Base-by-base conservation (phyloP, 2,113 vertebrate genomes). In the Scomber japonicus region DNA sequence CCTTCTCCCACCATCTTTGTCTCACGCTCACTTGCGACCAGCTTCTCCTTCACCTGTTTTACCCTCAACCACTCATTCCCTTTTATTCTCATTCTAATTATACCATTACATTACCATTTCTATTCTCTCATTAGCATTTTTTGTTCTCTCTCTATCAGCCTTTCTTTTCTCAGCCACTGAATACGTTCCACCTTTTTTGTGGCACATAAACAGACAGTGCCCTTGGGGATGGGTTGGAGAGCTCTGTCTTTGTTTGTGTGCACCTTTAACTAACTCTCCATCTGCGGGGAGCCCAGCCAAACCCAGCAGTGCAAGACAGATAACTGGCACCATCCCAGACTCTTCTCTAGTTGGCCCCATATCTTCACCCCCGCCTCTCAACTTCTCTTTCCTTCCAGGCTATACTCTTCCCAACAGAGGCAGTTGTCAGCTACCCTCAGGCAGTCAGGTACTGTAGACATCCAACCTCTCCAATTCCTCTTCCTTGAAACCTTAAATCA, bases 241-340 rank as follows among this genome's bases (percentile, higher is more conserved):
- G 91, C 87, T 88, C 80, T 77, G 89, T 91, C 91, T 94, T 93
- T 94, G 92, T 93, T 91, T 91, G 78, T 80, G 82, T 83, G 91
- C 83, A 89, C 90, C 89, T 90, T 92, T 92, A 91, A 93, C 92
- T 93, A 93, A 93, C 93, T 92, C 89, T 90, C 89, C 86, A 91
- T 92, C 92, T 93, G 90, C 82, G 67, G 88, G 90, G 88, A 92
- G 85, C 91, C 81, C 19, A 88, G 89, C 92, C 88, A 84, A 85
- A 83, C 90, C 91, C 89, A 87, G 91, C 90, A 87, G 91, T 78
- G 84, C 86, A 84, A 87, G 89, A 91, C 91, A 89, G 90, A 90
- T 91, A 86, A 83, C 88, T 93, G 93, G 92, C 93, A 83, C 84
- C 63, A 68, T 83, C 84, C 91, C 93, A 93, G 87, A 53, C 83